Base-by-base conservation (phyloP, 2,113 vertebrate species). In the Ceuthmochares aereus region DNA sequence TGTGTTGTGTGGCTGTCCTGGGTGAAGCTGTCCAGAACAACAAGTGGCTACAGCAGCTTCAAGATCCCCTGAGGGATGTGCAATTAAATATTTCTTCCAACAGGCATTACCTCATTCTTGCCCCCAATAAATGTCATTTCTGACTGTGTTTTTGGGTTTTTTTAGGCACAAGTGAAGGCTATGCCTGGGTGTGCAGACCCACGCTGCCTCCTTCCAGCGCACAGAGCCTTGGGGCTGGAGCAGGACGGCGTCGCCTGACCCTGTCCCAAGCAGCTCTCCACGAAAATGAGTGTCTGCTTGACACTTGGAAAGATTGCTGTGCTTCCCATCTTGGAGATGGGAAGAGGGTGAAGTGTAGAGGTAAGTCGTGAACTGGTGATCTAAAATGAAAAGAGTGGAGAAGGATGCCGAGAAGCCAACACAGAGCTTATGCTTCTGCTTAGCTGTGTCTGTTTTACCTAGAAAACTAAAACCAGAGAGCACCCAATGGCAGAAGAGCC, bases 41-140 rank as follows among this genome's bases (percentile, higher is more conserved):
- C 0, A 5, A 79, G 43, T 37, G 58, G 7, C 37, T 73, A 40
- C 49, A 72, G 49, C 9, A 68, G 68, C 59, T 89, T 75, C 55
- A n/a, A 87, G 42, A 11, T 75, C 36, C 11, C 6, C 11, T 2
- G 6, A 92, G 36, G 37, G 75, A 70, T 1, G 7, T 14, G 29
- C 36, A 84, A 81, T 47, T 22, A 70, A 49, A 4, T 72, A 47
- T 59, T 30, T 56, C 11, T 78, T 90, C 56, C 59, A 52, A 64
- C 0, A 0, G 23, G 6, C 8, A 10, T 74, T n/a, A 34, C 9
- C 17, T 75, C 59, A 7, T 18, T 63, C 19, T 55, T 64, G 15
- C 6, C 23, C 17, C 86, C 59, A 51, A 1, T 19, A 34, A 63
- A 34, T 52, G 36, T 74, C 3, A 10, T 86, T 70, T 58, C 19